Conservation (phyloP, 2,888 invertebrate genomes). For the Actias luna region DNA sequence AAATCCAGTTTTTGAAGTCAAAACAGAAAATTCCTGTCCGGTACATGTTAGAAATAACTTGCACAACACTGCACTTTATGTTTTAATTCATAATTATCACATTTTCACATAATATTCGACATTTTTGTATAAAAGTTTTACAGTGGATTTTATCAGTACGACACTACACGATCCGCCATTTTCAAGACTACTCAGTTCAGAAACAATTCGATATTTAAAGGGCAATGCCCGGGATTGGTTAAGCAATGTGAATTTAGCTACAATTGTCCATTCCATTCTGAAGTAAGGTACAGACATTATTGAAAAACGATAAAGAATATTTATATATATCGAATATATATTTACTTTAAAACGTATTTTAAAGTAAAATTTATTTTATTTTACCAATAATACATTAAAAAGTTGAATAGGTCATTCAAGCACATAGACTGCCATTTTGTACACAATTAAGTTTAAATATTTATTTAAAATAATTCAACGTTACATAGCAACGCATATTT, state of each 20-base stretch:
- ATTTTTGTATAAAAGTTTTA: conserved; percentile 49
- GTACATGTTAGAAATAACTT: conserved; percentile 68
- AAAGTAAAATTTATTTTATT: too few relatives aligned
- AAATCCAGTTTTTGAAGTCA: conserved; percentile 76
- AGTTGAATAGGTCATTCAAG: too few relatives aligned
- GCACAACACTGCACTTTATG: conserved; percentile 60
- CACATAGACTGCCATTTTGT: too few relatives aligned
- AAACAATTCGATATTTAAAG: conserved; percentile 74
- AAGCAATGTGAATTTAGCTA: conserved; percentile 42
- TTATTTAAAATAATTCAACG: too few relatives aligned
- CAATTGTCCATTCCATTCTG: conserved; percentile 31
- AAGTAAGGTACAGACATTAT: conserved; percentile 41
- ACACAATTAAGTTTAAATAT: too few relatives aligned
- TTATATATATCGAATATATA: too few relatives aligned
- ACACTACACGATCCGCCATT: conserved; percentile 64
- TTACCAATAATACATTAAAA: too few relatives aligned
- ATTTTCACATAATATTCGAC: conserved; percentile 74
- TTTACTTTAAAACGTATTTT: too few relatives aligned
- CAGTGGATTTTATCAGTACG: conserved; percentile 39
- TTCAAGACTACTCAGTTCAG: conserved; percentile 64
- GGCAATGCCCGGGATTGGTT: conserved; percentile 70
- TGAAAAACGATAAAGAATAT: too few relatives aligned
- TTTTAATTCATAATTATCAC: conserved; percentile 79
- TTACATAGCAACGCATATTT: too few relatives aligned
- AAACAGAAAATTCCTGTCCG: conserved; percentile 75